Conservation (phyloP, 2,888 invertebrate genomes). For the Nomada hirtipes region DNA sequence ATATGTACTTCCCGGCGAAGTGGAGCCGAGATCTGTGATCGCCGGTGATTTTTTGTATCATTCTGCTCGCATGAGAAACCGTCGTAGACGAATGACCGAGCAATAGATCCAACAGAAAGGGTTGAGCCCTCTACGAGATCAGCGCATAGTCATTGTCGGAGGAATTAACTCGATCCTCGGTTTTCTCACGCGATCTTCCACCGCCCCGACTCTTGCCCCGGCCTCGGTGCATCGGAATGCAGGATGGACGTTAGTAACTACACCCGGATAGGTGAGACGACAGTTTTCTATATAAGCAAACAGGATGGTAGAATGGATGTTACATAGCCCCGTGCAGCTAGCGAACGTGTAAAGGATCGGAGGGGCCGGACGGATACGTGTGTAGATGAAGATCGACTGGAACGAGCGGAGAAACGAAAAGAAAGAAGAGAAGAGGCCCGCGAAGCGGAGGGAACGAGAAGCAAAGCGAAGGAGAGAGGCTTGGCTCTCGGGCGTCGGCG, state of each 20-base stretch:
- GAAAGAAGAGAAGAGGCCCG: slow-evolving; percentile 41
- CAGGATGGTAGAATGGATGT: slow-evolving; percentile 69
- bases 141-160: slow-evolving; percentile 35
- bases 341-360: slow-evolving; percentile 61
- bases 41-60: slow-evolving; percentile 36
- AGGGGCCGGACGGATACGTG: slow-evolving; percentile 38
- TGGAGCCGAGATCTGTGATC: slow-evolving; percentile 55
- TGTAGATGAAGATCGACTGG: slow-evolving; percentile 23
- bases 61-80: not conserved
- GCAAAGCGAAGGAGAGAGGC: slow-evolving; percentile 58
- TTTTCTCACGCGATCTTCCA: slow-evolving; percentile 56
- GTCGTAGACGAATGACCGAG: not conserved
- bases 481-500: slow-evolving; percentile 75
- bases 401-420: slow-evolving; percentile 1
- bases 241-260: slow-evolving; percentile 57
- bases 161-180: slow-evolving; percentile 35
- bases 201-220: slow-evolving; percentile 37
- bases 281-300: slow-evolving; percentile 67
- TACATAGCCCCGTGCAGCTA: slow-evolving; percentile 61
- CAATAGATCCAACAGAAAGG: slow-evolving; percentile 5
- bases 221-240: slow-evolving; percentile 58
- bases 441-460: slow-evolving; percentile 46
- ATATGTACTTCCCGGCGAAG: slow-evolving; percentile 32
- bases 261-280: slow-evolving; percentile 71
- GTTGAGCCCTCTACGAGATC: slow-evolving; percentile 26